Base-by-base conservation (phyloP, 2,888 invertebrate genomes). In the Uloborus plumipes region DNA sequence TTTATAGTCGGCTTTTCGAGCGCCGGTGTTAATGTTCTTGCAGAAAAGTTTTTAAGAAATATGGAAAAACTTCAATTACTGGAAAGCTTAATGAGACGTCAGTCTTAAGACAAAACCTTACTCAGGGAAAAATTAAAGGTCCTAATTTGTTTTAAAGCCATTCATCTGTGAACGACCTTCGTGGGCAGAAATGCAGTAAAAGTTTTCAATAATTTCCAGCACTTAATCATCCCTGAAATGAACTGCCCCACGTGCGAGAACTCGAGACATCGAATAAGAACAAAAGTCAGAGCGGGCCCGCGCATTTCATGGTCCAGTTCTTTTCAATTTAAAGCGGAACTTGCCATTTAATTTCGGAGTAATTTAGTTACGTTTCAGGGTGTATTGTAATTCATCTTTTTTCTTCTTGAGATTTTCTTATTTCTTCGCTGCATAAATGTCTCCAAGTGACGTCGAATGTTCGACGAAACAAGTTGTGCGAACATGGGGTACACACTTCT, bases 161-260 rank as follows among this genome's bases (percentile, higher is more conserved):
- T 81, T 81, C 74, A 65, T 74, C 74, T 81, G 80, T 70, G 65
- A 81, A 77, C 67, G 39, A 67, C 53, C 26, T 62, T 69, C 31
- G 62, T 39, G 58, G 39, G 50, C 53, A 31, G 39, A 62, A 62
- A 55, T 61, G 80, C 80, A 81, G 80, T 81, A 81, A 81, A 81
- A 81, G 70, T 81, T 81, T 81, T 81, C 80, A 75, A 81, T 81
- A 81, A 81, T 81, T 81, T 75, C 80, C 62, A 74, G 74, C 74
- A 74, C 80, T 81, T 81, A 74, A 81, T 81, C 80, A 74, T 81
- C 64, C 70, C 47, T 20, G 73, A 81, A 81, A 81, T 81, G 74
- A 81, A 81, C 80, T 81, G 70, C 80, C 64, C 62, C 65, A 81
- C 80, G 78, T 78, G 66, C 50, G 22, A 22, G 74, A 18, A 62